Conservation (phyloP, 2,888 invertebrate genomes). For the Sesia bembeciformis region DNA sequence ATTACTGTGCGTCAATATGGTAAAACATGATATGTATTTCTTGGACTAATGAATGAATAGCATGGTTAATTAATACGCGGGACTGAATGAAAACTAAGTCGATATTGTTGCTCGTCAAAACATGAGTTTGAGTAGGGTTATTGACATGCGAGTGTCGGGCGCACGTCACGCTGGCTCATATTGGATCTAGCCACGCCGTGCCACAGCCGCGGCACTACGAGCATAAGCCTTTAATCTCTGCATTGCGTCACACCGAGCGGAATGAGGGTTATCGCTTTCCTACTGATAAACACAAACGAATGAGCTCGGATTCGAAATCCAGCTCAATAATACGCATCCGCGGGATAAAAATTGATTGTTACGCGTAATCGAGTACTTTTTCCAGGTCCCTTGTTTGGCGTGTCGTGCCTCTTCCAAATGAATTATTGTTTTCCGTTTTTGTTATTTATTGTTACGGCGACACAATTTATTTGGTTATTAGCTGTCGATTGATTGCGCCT, state of each 20-base stretch:
- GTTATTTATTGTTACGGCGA: slow-evolving; percentile 48
- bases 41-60: neutral
- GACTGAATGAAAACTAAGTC: neutral
- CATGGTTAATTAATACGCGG: neutral
- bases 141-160: slow-evolving; percentile 34
- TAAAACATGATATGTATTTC: neutral
- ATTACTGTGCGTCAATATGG: neutral
- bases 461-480: slow-evolving; percentile 43
- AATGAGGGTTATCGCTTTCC: slow-evolving; percentile 68
- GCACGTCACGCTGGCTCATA: slow-evolving; percentile 47
- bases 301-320: slow-evolving; percentile 42
- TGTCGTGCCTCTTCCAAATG: slow-evolving; percentile 25
- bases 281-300: slow-evolving; percentile 66
- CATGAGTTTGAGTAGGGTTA: slow-evolving; percentile 9
- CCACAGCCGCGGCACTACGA: slow-evolving; percentile 42
- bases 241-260: slow-evolving; percentile 65
- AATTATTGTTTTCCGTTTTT: slow-evolving; percentile 38
- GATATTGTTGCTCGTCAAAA: neutral
- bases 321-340: slow-evolving; percentile 47
- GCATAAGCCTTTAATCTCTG: slow-evolving; percentile 68
- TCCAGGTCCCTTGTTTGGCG: slow-evolving; percentile 31
- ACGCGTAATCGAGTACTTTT: slow-evolving; percentile 34
- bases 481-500: slow-evolving; percentile 38
- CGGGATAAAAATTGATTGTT: slow-evolving; percentile 58
- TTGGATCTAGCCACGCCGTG: slow-evolving; percentile 48